phyloP scores from a whole-genome alignment of 2,113 vertebrate species.

The Trematomus loennbergii region DNA sequence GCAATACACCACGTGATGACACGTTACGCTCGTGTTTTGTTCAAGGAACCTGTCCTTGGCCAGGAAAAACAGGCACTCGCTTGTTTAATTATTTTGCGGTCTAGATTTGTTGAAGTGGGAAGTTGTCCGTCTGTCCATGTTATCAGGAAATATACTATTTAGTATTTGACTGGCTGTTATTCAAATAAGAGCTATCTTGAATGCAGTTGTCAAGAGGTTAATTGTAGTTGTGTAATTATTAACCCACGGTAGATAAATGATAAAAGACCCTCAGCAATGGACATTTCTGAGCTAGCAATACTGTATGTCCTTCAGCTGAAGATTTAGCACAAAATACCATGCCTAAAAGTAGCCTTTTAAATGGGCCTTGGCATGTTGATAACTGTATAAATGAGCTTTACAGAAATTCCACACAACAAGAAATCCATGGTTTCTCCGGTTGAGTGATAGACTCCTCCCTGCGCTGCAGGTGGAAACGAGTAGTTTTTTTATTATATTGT shows the following conservation, averaged over 20 bases:
- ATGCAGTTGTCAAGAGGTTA: not conserved
- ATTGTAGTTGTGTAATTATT: not conserved
- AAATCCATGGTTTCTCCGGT: not conserved
- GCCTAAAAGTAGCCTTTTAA: not conserved
- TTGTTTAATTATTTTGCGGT: too few species aligned
- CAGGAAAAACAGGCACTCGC: too few species aligned
- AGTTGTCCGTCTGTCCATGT: too few species aligned
- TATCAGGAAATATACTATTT: not conserved
- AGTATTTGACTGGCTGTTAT: constrained; percentile 21
- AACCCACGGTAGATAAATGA: not conserved
- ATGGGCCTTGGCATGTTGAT: not conserved
- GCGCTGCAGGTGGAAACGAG: not conserved
- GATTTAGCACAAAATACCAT: not conserved
- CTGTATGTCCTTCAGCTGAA: not conserved
- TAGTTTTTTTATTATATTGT: not conserved
- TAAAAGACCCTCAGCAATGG: not conserved
- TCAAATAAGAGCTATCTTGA: not conserved
- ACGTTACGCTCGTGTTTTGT: too few species aligned
- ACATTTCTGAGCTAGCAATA: not conserved
- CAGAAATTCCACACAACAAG: not conserved
- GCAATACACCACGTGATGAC: too few species aligned
- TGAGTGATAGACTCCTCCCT: not conserved
- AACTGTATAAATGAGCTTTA: not conserved
- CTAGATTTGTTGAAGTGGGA: too few species aligned
- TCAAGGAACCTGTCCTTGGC: too few species aligned